These are phyloP conservation scores for Neodiprion pinetum DNA, from an alignment of 1,140 invertebrate genomes.

Conservation along the genomic window DNA sequence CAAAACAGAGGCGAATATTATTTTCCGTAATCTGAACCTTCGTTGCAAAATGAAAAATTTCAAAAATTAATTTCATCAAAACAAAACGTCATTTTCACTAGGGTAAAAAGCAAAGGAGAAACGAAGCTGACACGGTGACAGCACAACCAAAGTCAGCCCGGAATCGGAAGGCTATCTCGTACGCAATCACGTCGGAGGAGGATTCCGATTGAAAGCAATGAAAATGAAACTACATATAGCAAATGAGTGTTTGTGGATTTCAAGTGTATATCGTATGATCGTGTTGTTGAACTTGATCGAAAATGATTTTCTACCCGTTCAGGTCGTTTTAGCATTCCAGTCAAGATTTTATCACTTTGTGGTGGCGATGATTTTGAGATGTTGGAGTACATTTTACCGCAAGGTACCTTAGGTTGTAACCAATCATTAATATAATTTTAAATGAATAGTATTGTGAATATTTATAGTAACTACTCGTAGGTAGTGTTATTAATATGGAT, in stretches of 20 bases:
- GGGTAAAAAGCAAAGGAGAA: constrained; percentile 47
- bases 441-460: neutral
- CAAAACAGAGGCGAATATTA: neutral
- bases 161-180: constrained; percentile 47
- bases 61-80: constrained; percentile 21
- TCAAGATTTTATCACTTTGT: neutral
- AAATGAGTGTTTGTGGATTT: neutral
- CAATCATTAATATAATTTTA: neutral
- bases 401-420: neutral
- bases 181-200: constrained; percentile 45
- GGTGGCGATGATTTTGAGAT: too few relatives aligned
- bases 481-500: neutral
- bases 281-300: neutral
- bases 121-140: constrained; percentile 34
- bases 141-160: constrained; percentile 35
- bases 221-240: neutral
- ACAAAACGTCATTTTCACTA: constrained; percentile 34
- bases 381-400: neutral
- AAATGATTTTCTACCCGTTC: neutral
- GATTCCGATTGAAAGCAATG: constrained; percentile 41
- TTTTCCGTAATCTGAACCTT: too few relatives aligned
- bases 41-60: too few relatives aligned
- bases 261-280: constrained; percentile 1
- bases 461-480: neutral
- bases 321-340: neutral